phyloP scores from a whole-genome alignment of 2,113 vertebrate species.

The Prinia subflava region DNA sequence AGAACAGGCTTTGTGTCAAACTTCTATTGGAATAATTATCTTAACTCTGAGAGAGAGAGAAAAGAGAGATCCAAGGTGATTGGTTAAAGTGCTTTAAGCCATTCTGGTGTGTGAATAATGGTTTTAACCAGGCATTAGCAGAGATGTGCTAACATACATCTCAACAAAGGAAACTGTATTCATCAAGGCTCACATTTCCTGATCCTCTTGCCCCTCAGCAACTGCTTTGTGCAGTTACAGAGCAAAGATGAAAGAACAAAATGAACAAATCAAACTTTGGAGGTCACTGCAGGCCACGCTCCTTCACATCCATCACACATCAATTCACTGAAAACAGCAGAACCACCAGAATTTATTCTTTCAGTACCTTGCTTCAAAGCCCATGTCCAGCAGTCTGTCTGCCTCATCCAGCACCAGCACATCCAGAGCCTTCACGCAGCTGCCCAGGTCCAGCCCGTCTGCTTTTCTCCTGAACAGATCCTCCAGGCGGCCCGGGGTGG shows the following conservation, averaged over 20 bases:
- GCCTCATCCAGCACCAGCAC: slow-evolving; percentile 94
- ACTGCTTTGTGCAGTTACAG: not conserved
- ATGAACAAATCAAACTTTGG: not conserved
- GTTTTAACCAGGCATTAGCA: not conserved
- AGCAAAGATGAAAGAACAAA: not conserved
- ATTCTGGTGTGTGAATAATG: not conserved
- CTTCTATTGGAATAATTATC: not conserved
- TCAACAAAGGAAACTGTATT: not conserved
- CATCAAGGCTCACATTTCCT: not conserved
- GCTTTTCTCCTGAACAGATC: slow-evolving; percentile 93
- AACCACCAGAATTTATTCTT: not conserved
- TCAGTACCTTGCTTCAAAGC: slow-evolving; percentile 90
- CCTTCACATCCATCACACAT: not conserved
- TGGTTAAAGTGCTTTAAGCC: not conserved
- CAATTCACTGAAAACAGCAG: not conserved
- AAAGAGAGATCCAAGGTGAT: not conserved
- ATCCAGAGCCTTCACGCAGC: slow-evolving; percentile 84
- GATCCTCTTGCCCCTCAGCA: not conserved
- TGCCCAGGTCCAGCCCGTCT: slow-evolving; percentile 86
- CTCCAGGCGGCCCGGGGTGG: slow-evolving; percentile 90
- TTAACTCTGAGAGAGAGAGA: not conserved
- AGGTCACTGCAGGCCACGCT: accelerated
- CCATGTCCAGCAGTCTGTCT: slow-evolving; percentile 93
- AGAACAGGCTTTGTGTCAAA: not conserved
- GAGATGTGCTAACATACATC: not conserved